Conservation (phyloP, 2,888 invertebrate genomes). For the Caenorhabditis sp. region DNA sequence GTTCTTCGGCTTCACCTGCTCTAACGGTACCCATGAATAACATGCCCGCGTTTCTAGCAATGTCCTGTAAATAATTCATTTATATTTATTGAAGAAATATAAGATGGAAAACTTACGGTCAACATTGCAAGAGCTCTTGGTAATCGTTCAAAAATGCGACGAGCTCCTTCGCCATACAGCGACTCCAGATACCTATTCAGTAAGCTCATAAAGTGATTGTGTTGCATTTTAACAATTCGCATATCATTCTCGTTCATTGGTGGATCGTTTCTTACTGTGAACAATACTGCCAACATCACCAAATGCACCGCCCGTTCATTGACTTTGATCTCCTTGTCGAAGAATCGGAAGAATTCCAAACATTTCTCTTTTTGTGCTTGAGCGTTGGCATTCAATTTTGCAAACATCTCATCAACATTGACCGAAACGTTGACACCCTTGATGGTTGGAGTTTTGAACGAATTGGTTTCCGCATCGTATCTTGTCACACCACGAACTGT, state of each 20-base stretch:
- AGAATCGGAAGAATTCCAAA: constrained; percentile 60
- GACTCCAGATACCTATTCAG: constrained; percentile 62
- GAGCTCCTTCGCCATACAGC: constrained; percentile 57
- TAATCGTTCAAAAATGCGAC: constrained; percentile 49
- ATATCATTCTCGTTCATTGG: constrained; percentile 48
- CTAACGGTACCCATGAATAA: constrained; percentile 62
- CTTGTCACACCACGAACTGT: constrained; percentile 66
- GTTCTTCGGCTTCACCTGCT: constrained; percentile 55
- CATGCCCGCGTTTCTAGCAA: constrained; percentile 54
- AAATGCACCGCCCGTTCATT: constrained; percentile 63
- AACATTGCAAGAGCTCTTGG: constrained; percentile 58
- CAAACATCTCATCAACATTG: constrained; percentile 62
- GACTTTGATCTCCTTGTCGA: constrained; percentile 60
- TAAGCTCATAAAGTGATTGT: constrained; percentile 41
- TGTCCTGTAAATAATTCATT: constrained; percentile 18
- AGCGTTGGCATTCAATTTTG: constrained; percentile 56
- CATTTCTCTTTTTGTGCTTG: constrained; percentile 56
- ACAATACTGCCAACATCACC: constrained; percentile 62
- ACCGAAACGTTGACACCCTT: constrained; percentile 37
- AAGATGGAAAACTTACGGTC: constrained; percentile 18
- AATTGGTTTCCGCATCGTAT: constrained; percentile 55
- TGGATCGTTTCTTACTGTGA: constrained; percentile 48
- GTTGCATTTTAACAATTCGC: constrained; percentile 27
- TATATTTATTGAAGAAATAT: neutral
- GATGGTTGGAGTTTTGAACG: constrained; percentile 58